Conservation (phyloP, 2,888 invertebrate genomes). For the Abrostola triplasia region DNA sequence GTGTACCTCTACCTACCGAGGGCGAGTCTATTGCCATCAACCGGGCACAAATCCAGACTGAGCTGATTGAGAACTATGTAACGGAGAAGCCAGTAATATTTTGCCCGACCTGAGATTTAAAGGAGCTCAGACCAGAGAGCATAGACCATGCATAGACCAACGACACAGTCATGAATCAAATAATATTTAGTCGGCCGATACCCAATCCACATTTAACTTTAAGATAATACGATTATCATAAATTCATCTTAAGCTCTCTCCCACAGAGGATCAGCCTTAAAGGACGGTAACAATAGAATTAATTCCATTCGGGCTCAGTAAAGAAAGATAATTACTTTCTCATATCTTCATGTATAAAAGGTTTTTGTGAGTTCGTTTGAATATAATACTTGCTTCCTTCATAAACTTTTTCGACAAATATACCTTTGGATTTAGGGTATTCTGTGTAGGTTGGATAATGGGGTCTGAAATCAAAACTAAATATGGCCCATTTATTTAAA, state of each 20-base stretch:
- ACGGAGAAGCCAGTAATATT: no score
- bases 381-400: conserved; percentile 26
- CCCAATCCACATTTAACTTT: conserved; percentile 56
- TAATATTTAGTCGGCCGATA: conserved; percentile 51
- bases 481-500: no score
- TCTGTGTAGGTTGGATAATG: no score
- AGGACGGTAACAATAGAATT: conserved; percentile 55
- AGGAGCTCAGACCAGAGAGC: no score
- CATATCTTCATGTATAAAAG: conserved; percentile 50
- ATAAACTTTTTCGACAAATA: neutral
- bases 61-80: no score
- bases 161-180: no score
- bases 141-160: no score
- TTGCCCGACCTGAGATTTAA: no score
- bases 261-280: conserved; percentile 41
- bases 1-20: no score
- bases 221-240: conserved; percentile 58
- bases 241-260: conserved; percentile 49
- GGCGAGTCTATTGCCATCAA: no score
- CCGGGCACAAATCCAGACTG: no score
- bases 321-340: conserved; percentile 59
- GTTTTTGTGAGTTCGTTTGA: conserved; percentile 40
- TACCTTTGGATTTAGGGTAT: neutral
- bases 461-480: no score
- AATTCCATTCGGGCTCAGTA: conserved; percentile 46